Base-by-base conservation (phyloP, 2,888 invertebrate species). In the Drosophila anomalipes region DNA sequence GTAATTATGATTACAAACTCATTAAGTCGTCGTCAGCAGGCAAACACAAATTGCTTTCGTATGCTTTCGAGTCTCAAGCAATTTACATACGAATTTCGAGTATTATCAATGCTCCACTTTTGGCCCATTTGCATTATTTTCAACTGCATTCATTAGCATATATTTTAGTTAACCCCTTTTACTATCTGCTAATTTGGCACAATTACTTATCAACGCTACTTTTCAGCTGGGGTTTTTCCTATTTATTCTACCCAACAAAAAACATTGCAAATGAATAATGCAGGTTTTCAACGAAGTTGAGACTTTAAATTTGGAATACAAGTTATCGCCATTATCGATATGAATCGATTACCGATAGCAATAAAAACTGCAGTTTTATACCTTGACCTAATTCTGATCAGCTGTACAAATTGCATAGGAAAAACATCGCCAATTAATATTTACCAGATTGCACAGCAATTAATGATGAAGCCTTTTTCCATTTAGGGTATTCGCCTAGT, bases 151-250 rank as follows among this genome's bases (percentile, higher is more conserved):
- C 30, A 64, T 80, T 76, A 68, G 60, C 67, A 73, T 73, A 56
- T 30, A 22, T 61, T 58, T 39, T 12, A 32, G 32, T 59, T 72
- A 53, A 44, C 64, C 56, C 72, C 53, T 37, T 62, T 63, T 26
- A 41, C 44, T 63, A 74, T 62, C 58, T 37, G 59, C 65, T 67
- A 82, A 81, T 82, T 82, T 79, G 79, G 66, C 81, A 81, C 72
- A 79, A 69, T 76, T 82, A 76, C 76, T 76, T 82, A 82, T 75
- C 41, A 39, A 75, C 7, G 22, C 16, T 19, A 47, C 22, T 16
- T 54, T 57, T 58, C 26, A 26, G 9, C 9, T 47, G 47, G 26
- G 4, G 26, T 4, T 47, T 47, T 47, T 26, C 16, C 16, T 16
- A 47, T 44, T 44, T 44, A 14, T 22, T 22, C 5, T 47, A 47